phyloP scores from a whole-genome alignment of 2,797 vertebrate species.

The Merluccius polli region DNA sequence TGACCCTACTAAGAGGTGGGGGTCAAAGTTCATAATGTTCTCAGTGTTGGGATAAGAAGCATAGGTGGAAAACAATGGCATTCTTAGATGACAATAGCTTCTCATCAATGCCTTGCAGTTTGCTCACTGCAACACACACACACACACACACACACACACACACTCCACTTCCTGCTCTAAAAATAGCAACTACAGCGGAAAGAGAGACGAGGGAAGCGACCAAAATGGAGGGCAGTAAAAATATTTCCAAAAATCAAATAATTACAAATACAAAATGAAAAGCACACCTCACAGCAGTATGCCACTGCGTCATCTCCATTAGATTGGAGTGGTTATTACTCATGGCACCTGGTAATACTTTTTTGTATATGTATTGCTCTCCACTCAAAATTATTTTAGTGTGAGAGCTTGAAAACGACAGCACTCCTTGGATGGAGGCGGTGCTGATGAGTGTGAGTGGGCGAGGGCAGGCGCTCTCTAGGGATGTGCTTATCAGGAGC shows the following conservation, averaged over 20 bases:
- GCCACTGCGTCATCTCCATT: constrained; percentile 56
- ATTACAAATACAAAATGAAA: neutral
- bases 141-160: constrained; percentile 13
- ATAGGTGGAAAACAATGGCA: constrained; percentile 25
- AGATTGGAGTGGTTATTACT: constrained; percentile 55
- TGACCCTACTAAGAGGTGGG: neutral
- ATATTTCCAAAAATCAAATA: neutral
- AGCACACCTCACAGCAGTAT: constrained; percentile 8
- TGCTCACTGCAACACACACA: constrained; percentile 42
- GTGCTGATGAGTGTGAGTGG: constrained; percentile 45
- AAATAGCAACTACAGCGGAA: constrained; percentile 54
- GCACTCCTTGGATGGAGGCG: constrained; percentile 47
- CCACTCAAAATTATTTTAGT: constrained; percentile 59
- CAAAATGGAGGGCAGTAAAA: constrained; percentile 27
- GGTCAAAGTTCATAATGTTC: neutral
- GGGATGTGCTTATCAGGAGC: constrained; percentile 42
- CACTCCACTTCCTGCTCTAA: constrained; percentile 23
- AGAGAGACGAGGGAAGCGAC: constrained; percentile 26
- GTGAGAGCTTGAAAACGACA: constrained; percentile 53
- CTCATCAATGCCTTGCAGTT: constrained; percentile 32
- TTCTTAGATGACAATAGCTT: constrained; percentile 37
- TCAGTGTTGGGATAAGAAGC: neutral
- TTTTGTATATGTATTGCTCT: constrained; percentile 40
- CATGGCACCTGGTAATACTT: constrained; percentile 44
- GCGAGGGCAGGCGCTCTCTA: constrained; percentile 48